Percentiles rank a stretch among this genome's conserved stretches.
phyloP scores from a whole-genome alignment of 2,113 vertebrate genomes.

The Podarcis cretensis region DNA sequence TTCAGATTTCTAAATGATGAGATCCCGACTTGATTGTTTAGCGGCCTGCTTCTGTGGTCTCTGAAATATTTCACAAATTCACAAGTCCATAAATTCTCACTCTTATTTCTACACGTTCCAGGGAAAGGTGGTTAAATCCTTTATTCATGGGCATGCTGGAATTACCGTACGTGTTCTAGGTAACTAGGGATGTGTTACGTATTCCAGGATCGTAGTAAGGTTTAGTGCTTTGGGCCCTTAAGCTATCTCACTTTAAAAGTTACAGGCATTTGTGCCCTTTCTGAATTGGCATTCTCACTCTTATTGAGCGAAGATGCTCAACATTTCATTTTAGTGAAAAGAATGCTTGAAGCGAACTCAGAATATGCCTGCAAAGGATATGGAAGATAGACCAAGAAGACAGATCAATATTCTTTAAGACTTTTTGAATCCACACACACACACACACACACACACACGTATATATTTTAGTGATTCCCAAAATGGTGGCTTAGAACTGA shows the following conservation, averaged over 20 bases:
- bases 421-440: neutral
- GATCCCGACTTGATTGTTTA: neutral
- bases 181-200: neutral
- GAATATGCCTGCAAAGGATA: neutral
- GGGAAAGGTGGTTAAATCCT: too few relatives aligned
- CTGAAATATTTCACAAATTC: neutral
- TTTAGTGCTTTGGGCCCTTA: neutral
- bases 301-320: constrained; percentile 4
- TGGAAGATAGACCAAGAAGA: neutral
- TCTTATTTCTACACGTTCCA: neutral
- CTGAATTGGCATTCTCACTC: neutral
- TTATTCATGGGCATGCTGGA: neutral
- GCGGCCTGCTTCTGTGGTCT: too few relatives aligned
- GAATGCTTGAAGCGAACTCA: neutral
- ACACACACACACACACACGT: neutral
- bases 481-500: neutral
- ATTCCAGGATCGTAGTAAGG: neutral
- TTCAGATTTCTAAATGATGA: neutral
- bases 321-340: constrained; percentile 6
- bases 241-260: neutral
- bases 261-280: neutral
- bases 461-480: neutral
- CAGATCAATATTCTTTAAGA: neutral
- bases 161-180: too few relatives aligned
- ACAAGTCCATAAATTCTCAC: neutral